phyloP scores from a whole-genome alignment of 2,888 invertebrate genomes.

The Dicycla oo region DNA sequence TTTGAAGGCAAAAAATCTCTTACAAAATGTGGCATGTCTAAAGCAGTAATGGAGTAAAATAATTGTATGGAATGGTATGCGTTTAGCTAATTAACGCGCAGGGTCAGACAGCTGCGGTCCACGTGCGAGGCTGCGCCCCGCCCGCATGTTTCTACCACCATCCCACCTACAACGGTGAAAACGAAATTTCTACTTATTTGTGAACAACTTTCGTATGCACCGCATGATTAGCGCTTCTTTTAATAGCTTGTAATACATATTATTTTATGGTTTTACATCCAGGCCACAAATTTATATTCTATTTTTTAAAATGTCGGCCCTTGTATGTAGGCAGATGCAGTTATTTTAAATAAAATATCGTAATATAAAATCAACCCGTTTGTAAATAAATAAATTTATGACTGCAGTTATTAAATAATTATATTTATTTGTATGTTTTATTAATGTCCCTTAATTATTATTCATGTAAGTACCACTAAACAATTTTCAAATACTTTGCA shows the following conservation, averaged over 20 bases:
- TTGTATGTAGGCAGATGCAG: constrained; percentile 5
- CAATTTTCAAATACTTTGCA: constrained; percentile 42
- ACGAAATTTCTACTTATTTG: constrained; percentile 45
- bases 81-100: constrained; percentile 85
- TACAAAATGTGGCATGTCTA: constrained; percentile 49
- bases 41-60: constrained; percentile 63
- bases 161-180: constrained; percentile 47
- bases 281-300: neutral
- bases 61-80: constrained; percentile 84
- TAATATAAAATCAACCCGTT: constrained; percentile 8
- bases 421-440: constrained; percentile 41
- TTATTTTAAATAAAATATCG: constrained; percentile 19
- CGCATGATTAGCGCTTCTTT: constrained; percentile 19
- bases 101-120: constrained; percentile 82
- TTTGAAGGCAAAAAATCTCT: constrained; percentile 27
- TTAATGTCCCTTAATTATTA: constrained; percentile 44
- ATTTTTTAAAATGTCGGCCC: neutral
- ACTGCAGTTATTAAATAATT: constrained; percentile 16
- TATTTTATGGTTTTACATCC: neutral
- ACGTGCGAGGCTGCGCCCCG: constrained; percentile 73
- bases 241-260: constrained; percentile 1
- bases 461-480: constrained; percentile 43
- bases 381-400: too few relatives aligned
- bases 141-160: constrained; percentile 38
- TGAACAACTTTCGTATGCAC: constrained; percentile 38